Percentiles rank a stretch among this genome's conserved stretches.
These are phyloP conservation scores for Andinoacara biseriatus DNA, from an alignment of 2,113 vertebrate species.

Conservation along the genomic window DNA sequence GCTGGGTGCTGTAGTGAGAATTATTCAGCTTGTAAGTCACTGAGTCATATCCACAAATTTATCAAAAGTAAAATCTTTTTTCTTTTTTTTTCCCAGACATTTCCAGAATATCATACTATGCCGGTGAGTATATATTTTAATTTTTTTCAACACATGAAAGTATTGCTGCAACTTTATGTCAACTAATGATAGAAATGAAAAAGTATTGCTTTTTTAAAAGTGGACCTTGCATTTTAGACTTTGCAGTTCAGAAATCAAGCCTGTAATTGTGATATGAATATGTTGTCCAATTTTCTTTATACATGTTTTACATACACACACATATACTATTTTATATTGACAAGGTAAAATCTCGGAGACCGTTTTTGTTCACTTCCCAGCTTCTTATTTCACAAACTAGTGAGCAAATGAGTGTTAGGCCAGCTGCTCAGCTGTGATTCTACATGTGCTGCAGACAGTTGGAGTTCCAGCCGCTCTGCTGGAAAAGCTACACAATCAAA, in stretches of 20 bases:
- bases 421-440: background rate
- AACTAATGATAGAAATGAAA: background rate
- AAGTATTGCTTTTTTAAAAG: background rate
- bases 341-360: background rate
- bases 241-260: background rate
- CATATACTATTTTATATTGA: background rate
- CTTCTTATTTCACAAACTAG: background rate
- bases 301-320: background rate
- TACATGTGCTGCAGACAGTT: background rate
- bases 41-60: background rate
- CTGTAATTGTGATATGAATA: background rate
- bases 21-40: background rate
- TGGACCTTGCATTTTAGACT: background rate
- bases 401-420: background rate
- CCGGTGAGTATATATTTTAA: slow-evolving; percentile 80
- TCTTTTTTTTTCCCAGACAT: slow-evolving; percentile 83
- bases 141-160: background rate
- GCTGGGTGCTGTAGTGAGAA: fast-evolving
- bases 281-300: background rate
- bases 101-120: slow-evolving; percentile 85
- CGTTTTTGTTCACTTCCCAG: background rate
- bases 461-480: too few species aligned
- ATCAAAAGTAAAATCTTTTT: slow-evolving; percentile 10
- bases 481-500: too few species aligned
- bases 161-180: background rate